phyloP scores from a whole-genome alignment of 2,797 vertebrate genomes.

The Hemibagrus guttatus region DNA sequence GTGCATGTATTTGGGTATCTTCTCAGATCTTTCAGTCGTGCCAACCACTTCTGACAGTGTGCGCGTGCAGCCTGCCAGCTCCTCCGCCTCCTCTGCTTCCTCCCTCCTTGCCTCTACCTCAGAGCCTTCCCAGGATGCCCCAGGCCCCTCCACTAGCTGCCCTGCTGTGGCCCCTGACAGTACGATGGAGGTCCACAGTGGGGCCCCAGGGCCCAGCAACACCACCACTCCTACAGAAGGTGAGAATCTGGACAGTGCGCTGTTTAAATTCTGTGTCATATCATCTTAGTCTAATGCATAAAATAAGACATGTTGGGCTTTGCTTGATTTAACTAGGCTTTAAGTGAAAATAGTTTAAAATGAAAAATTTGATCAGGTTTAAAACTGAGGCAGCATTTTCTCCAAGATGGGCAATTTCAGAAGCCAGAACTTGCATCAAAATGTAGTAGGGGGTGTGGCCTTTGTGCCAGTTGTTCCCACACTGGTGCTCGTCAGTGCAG shows the following conservation, averaged over 20 bases:
- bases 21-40: conserved; percentile 89
- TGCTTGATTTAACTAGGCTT: not conserved
- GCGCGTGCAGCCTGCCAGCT: conserved; percentile 84
- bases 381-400: not conserved
- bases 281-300: not conserved
- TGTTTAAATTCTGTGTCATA: not conserved
- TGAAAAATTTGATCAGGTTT: not conserved
- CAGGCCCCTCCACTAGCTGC: conserved; percentile 82
- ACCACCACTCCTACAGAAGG: conserved; percentile 78
- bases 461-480: not conserved
- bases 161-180: conserved; percentile 77
- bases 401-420: too few species aligned
- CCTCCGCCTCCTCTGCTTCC: conserved; percentile 81
- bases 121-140: conserved; percentile 87
- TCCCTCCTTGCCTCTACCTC: conserved; percentile 90
- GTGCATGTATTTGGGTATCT: conserved; percentile 1
- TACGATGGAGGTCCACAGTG: conserved; percentile 74
- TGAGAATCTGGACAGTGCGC: conserved; percentile 61
- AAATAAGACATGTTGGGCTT: not conserved
- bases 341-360: not conserved
- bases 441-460: not conserved
- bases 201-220: conserved; percentile 67
- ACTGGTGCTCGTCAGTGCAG: not conserved
- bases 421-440: not conserved
- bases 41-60: conserved; percentile 87